Percentiles rank a stretch among this genome's conserved stretches.
phyloP scores from a whole-genome alignment of 2,797 vertebrate genomes.

The Halcyon smyrnensis region DNA sequence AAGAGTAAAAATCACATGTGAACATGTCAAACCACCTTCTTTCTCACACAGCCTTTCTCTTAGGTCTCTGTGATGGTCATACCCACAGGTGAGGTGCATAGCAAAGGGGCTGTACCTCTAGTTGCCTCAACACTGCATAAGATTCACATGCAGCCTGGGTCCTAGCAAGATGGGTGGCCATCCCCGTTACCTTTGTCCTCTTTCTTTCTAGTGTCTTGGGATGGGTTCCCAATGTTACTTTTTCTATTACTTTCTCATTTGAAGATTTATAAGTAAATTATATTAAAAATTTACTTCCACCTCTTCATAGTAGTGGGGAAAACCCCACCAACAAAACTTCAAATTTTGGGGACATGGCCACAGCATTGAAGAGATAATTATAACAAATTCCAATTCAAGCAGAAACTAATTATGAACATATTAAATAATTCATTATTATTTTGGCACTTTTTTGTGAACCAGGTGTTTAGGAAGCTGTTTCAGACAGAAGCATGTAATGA shows the following conservation, averaged over 20 bases:
- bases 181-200: not conserved
- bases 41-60: not conserved
- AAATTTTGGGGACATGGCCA: not conserved
- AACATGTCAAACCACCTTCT: not conserved
- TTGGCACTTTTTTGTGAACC: not conserved
- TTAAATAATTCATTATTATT: not conserved
- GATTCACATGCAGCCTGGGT: not conserved
- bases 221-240: not conserved
- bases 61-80: not conserved
- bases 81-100: not conserved
- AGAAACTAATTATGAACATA: not conserved
- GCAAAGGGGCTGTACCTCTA: not conserved
- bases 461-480: not conserved
- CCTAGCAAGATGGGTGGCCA: not conserved
- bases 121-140: accelerated
- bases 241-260: not conserved
- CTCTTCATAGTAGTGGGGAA: not conserved
- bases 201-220: not conserved
- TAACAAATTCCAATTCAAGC: not conserved
- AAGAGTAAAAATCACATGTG: not conserved
- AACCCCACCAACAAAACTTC: not conserved
- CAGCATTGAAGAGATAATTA: not conserved
- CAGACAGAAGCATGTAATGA: not conserved
- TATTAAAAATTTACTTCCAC: not conserved
- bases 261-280: not conserved